Evolutionary conservation across 2,888 invertebrate genomes (phyloP).

Genomic region (Lycia hirtaria): DNA sequence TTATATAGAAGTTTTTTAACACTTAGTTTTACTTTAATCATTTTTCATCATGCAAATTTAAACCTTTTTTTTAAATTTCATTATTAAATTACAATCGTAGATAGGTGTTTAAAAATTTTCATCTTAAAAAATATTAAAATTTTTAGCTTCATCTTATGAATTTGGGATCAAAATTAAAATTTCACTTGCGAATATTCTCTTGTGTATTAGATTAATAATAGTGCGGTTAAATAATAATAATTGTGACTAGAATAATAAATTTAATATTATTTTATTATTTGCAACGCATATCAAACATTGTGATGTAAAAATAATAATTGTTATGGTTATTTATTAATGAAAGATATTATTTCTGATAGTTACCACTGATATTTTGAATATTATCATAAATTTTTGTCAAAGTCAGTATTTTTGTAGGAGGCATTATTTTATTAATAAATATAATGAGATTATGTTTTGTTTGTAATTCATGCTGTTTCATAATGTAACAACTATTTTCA

Average conservation of each 20-base stretch:
- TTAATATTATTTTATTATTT: conserved; percentile 31
- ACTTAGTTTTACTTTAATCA: no score
- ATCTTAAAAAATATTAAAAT: neutral
- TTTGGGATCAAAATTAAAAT: conserved; percentile 19
- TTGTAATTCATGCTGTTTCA: no score
- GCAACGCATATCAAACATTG: conserved; percentile 41
- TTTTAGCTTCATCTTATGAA: conserved; percentile 16
- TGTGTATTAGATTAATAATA: neutral
- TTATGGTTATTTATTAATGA: conserved; percentile 13
- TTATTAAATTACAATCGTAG: neutral
- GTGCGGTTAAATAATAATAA: conserved; percentile 1
- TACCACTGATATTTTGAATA: conserved; percentile 19
- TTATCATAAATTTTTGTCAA: conserved; percentile 18
- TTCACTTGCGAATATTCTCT: conserved; percentile 13
- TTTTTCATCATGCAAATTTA: no score
- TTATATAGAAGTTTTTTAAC: no score
- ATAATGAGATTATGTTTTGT: neutral
- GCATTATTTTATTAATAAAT: neutral
- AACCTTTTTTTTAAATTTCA: neutral
- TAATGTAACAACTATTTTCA: no score
- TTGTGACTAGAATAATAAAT: neutral
- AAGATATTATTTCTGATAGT: conserved; percentile 6
- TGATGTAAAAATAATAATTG: conserved; percentile 33
- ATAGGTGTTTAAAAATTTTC: neutral
- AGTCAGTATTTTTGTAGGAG: conserved; percentile 18